phyloP scores from a whole-genome alignment of 92 coral and sea anemone genomes.

The Montipora capitata region DNA sequence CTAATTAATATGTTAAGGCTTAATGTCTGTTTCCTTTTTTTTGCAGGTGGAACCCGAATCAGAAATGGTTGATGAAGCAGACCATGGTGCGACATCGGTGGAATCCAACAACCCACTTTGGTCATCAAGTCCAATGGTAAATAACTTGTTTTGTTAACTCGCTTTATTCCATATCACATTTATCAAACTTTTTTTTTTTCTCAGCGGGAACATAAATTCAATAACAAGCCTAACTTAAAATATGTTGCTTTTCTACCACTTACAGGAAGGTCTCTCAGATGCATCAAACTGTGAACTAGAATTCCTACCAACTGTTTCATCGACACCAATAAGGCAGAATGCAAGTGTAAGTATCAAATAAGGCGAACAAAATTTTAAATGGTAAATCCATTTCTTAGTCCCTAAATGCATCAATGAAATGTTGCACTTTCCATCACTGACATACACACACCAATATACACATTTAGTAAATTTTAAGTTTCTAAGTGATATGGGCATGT shows the following conservation, averaged over 20 bases:
- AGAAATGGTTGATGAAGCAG: neutral
- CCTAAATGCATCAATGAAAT: neutral
- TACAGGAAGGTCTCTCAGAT: neutral
- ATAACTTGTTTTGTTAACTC: neutral
- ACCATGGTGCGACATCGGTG: neutral
- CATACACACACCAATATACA: no score
- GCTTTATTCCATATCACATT: neutral
- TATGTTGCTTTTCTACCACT: neutral
- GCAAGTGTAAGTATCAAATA: neutral
- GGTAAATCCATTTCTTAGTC: neutral
- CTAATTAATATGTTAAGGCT: neutral
- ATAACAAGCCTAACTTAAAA: neutral
- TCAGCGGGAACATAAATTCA: slow-evolving; percentile 1
- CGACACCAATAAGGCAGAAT: neutral
- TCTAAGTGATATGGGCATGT: no score
- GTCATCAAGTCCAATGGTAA: slow-evolving; percentile 7
- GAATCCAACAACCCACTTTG: neutral
- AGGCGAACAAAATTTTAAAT: neutral
- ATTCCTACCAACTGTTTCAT: neutral
- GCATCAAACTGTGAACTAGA: neutral
- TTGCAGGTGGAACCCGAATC: neutral
- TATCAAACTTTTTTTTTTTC: neutral
- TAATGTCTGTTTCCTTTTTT: neutral
- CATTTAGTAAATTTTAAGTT: no score
- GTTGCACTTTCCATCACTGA: neutral